phyloP scores from a whole-genome alignment of 2,113 vertebrate species.

The Hystrix cristata region DNA sequence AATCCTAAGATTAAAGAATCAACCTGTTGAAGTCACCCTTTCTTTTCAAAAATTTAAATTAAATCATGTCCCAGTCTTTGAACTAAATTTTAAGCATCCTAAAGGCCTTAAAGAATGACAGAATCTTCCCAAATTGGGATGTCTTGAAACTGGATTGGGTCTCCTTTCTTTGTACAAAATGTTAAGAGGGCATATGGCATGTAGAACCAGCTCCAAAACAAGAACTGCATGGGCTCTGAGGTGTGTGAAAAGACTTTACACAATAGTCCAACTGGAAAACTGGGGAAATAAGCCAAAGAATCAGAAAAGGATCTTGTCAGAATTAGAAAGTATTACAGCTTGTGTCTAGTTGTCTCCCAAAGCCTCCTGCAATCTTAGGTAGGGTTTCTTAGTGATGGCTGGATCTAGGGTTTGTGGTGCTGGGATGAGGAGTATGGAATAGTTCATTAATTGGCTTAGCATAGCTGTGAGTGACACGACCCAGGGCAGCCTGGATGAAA shows the following conservation, averaged over 20 bases:
- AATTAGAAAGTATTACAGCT: neutral
- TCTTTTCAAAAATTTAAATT: constrained; percentile 36
- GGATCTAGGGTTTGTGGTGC: neutral
- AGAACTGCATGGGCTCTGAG: neutral
- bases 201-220: neutral
- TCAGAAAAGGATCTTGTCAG: neutral
- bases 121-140: neutral
- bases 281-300: neutral
- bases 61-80: neutral
- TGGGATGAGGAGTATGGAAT: neutral
- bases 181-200: neutral
- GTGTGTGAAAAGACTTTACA: neutral
- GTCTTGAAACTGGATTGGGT: neutral
- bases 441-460: neutral
- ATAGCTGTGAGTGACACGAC: neutral
- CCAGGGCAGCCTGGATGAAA: neutral
- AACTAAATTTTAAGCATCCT: constrained; percentile 6
- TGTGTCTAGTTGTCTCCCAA: neutral
- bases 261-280: neutral
- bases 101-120: neutral
- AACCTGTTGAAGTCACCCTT: neutral
- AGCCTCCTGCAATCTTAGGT: neutral
- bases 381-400: neutral
- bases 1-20: constrained; percentile 14
- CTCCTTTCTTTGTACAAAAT: neutral